phyloP scores from a whole-genome alignment of 2,888 invertebrate genomes.

The Parnassius mnemosyne region DNA sequence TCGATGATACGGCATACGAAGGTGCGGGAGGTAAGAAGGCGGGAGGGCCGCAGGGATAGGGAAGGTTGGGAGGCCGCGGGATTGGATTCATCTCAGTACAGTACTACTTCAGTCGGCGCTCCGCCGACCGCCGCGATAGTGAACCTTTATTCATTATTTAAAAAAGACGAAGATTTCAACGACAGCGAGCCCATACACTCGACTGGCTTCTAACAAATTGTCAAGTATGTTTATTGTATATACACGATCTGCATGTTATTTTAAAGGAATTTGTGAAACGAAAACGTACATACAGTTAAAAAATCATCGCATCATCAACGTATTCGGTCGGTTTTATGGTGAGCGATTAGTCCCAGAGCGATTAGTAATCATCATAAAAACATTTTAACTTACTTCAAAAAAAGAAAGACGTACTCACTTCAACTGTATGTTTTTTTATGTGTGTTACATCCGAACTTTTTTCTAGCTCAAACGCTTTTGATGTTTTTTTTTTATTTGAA shows the following conservation, averaged over 20 bases:
- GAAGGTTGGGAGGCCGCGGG: conserved; percentile 6
- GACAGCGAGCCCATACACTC: not conserved
- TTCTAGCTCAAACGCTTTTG: too few species aligned
- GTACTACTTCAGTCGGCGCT: conserved; percentile 13
- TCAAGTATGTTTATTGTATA: conserved; percentile 2
- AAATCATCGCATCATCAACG: too few species aligned
- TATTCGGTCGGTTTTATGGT: too few species aligned
- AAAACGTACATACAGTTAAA: too few species aligned
- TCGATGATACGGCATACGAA: conserved; percentile 17
- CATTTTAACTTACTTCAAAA: too few species aligned
- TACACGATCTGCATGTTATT: not conserved
- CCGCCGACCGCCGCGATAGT: not conserved
- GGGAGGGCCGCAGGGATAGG: conserved; percentile 18
- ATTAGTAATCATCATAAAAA: too few species aligned
- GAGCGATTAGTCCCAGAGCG: too few species aligned
- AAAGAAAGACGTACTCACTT: too few species aligned
- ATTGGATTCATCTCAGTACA: conserved; percentile 5
- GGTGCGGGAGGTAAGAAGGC: conserved; percentile 5
- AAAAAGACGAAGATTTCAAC: not conserved
- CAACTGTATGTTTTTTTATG: too few species aligned
- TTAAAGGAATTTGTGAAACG: too few species aligned
- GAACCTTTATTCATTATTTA: not conserved
- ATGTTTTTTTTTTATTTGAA: too few species aligned
- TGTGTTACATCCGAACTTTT: too few species aligned
- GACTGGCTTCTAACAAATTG: not conserved